These are phyloP conservation scores for Pelodytes ibericus DNA, from an alignment of 2,797 vertebrate genomes.

Conservation along the genomic window DNA sequence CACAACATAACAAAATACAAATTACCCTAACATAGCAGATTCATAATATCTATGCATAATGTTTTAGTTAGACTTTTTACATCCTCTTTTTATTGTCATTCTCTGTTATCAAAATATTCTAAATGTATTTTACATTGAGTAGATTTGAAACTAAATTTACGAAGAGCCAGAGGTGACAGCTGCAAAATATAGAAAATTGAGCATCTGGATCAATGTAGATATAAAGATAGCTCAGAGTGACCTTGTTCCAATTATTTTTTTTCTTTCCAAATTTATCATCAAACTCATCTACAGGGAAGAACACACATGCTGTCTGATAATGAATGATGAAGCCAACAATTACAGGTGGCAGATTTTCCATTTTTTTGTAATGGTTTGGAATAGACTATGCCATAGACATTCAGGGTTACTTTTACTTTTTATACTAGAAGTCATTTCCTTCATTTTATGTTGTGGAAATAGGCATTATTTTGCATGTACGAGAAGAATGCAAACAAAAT, in stretches of 20 bases:
- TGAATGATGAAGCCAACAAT: background rate
- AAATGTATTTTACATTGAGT: background rate
- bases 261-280: constrained; percentile 11
- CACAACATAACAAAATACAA: too few relatives aligned
- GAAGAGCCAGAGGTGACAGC: background rate
- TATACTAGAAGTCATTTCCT: background rate
- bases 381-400: background rate
- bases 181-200: background rate
- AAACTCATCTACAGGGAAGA: background rate
- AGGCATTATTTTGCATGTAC: background rate
- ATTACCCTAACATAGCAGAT: too few relatives aligned
- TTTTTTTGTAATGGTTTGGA: background rate
- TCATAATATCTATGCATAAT: too few relatives aligned
- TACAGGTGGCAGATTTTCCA: background rate
- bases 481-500: background rate
- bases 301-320: background rate
- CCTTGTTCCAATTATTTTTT: background rate
- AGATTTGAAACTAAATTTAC: background rate
- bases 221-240: background rate
- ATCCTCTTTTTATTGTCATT: background rate
- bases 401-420: background rate
- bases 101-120: background rate
- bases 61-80: too few relatives aligned
- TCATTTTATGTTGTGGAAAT: background rate
- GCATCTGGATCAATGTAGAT: background rate